A percentile compares a stretch with the other conserved stretches of the same genome.
Evolutionary conservation across 1,140 invertebrate genomes (phyloP).

Genomic region (Drosophila repleta): DNA sequence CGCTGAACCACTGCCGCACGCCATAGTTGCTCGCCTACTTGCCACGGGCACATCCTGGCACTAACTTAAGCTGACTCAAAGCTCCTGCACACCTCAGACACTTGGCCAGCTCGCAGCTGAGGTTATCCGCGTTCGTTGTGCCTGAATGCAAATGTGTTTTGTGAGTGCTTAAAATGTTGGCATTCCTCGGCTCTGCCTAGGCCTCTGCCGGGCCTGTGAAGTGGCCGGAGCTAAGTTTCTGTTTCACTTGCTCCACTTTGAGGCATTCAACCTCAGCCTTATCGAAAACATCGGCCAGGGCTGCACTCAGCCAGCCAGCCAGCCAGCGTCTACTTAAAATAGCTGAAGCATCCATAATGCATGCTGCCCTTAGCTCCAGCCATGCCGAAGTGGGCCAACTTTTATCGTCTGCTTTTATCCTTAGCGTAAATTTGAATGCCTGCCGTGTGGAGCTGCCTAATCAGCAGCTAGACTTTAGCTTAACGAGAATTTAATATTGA

Average conservation of each 20-base stretch:
- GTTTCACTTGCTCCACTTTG: slow-evolving; percentile 28
- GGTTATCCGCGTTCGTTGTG: slow-evolving; percentile 49
- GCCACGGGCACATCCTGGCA: too few species aligned
- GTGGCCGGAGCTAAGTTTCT: slow-evolving; percentile 28
- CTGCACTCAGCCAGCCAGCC: neutral
- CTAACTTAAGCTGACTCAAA: slow-evolving; percentile 11
- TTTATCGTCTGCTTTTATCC: too few species aligned
- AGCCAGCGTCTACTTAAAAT: neutral
- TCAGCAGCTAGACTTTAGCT: too few species aligned
- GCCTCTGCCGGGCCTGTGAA: slow-evolving; percentile 4
- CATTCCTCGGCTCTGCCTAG: slow-evolving; percentile 17
- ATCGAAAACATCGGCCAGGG: neutral
- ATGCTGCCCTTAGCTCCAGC: neutral
- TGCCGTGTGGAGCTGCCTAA: too few species aligned
- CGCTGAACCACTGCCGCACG: slow-evolving; percentile 16
- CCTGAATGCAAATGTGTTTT: slow-evolving; percentile 35
- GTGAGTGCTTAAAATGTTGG: slow-evolving; percentile 42
- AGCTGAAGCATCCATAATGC: neutral
- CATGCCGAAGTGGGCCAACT: neutral
- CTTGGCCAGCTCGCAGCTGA: slow-evolving; percentile 2
- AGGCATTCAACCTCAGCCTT: slow-evolving; percentile 15
- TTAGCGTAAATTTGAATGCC: too few species aligned
- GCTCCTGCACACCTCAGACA: slow-evolving; percentile 12
- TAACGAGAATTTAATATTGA: too few species aligned
- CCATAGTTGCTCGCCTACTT: neutral